A percentile compares a stretch with the other conserved stretches of the same genome.
Conservation (phyloP, 1,140 invertebrate genomes). For the Chelonus insularis region DNA sequence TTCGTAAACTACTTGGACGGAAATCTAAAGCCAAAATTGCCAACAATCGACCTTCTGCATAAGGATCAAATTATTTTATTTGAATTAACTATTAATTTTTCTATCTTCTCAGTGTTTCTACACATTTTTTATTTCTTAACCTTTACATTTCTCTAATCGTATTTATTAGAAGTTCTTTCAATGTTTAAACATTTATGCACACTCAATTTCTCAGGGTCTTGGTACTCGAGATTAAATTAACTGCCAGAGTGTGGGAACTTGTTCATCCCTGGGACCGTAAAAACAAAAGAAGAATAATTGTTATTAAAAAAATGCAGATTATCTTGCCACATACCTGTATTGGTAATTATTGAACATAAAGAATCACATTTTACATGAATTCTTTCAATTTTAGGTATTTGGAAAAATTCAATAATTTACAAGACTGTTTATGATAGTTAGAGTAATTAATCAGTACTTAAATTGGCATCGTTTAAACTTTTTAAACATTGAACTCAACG, state of each 20-base stretch:
- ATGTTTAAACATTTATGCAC: too few relatives aligned
- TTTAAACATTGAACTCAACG: not conserved
- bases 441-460: conserved; percentile 1
- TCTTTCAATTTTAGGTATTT: not conserved
- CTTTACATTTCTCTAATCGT: too few relatives aligned
- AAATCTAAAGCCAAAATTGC: conserved; percentile 50
- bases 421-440: conserved; percentile 7
- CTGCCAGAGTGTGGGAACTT: conserved; percentile 8
- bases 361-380: not conserved
- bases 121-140: not conserved
- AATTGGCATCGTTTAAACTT: conserved; percentile 2
- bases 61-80: conserved; percentile 19
- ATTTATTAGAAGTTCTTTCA: not conserved
- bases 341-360: not conserved
- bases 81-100: not conserved
- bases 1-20: conserved; percentile 60
- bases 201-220: not conserved
- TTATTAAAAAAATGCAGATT: not conserved
- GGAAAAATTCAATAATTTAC: conserved; percentile 5
- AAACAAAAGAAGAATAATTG: not conserved
- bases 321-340: not conserved
- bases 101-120: not conserved
- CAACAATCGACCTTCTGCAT: conserved; percentile 20
- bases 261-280: not conserved
- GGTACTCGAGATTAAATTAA: not conserved